Percentiles rank a stretch among this genome's conserved stretches.
These are phyloP conservation scores for Fopius arisanus DNA, from an alignment of 1,140 invertebrate genomes.

Conservation along the genomic window DNA sequence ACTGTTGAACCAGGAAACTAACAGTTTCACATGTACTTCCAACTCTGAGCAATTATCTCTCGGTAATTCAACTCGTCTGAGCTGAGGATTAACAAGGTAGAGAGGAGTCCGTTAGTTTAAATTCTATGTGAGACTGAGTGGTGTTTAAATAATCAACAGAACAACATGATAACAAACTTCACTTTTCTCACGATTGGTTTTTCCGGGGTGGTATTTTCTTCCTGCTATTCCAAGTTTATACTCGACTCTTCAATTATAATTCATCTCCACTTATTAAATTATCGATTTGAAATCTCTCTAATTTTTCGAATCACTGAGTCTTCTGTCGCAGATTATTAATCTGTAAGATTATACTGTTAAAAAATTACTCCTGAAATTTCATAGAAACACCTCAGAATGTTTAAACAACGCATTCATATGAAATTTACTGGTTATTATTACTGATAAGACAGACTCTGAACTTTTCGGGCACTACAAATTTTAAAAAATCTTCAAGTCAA, in stretches of 20 bases:
- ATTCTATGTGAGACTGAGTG: not conserved
- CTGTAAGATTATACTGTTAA: too few relatives aligned
- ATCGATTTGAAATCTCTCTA: too few relatives aligned
- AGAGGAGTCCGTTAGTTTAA: not conserved
- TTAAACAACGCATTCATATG: too few relatives aligned
- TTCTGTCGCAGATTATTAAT: too few relatives aligned
- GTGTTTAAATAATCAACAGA: conserved; percentile 5
- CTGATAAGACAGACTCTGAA: too few relatives aligned
- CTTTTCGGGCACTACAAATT: too few relatives aligned
- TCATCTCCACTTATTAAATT: not conserved
- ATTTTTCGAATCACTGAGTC: too few relatives aligned
- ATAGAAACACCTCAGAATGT: too few relatives aligned
- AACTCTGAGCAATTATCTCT: not conserved
- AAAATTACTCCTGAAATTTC: too few relatives aligned
- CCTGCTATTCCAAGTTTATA: too few relatives aligned
- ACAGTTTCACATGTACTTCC: not conserved
- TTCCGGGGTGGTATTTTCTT: not conserved
- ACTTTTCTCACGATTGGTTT: not conserved
- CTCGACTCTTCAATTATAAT: not conserved
- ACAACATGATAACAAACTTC: not conserved
- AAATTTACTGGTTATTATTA: too few relatives aligned
- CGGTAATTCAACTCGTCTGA: conserved; percentile 4
- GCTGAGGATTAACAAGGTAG: not conserved
- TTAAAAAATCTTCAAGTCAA: too few relatives aligned
- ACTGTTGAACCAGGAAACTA: conserved; percentile 9